Conservation (phyloP, 2,888 invertebrate genomes). For the Troides aeacus region DNA sequence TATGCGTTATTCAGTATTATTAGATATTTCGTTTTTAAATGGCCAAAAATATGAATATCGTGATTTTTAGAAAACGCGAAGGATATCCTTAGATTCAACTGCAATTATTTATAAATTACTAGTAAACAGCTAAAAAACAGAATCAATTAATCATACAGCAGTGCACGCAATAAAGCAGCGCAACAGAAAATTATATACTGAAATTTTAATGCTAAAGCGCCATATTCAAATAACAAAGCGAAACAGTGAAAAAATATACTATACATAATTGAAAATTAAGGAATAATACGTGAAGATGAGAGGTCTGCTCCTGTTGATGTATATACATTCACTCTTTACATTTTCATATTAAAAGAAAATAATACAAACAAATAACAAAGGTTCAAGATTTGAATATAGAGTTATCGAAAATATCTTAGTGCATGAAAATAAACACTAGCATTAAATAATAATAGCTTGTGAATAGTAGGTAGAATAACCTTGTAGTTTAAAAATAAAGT, state of each 20-base stretch:
- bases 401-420: neutral
- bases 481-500: neutral
- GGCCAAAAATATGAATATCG: conserved; percentile 77
- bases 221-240: neutral
- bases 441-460: neutral
- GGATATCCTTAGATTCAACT: neutral
- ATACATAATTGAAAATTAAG: too few relatives aligned
- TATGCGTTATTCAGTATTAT: conserved; percentile 4
- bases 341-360: neutral
- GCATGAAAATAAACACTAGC: neutral
- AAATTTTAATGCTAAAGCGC: conserved; percentile 13
- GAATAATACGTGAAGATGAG: too few relatives aligned
- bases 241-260: neutral
- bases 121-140: neutral
- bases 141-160: neutral
- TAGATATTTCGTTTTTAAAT: conserved; percentile 28
- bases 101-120: too few relatives aligned
- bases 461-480: neutral
- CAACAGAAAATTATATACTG: neutral
- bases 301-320: too few relatives aligned
- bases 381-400: neutral
- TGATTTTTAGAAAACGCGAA: conserved; percentile 38
- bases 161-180: neutral
- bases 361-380: neutral
- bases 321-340: too few relatives aligned